A percentile compares a stretch with the other conserved stretches of the same genome.
Conservation (phyloP, 2,888 invertebrate genomes). For the Drosophila pseudotakahashii region DNA sequence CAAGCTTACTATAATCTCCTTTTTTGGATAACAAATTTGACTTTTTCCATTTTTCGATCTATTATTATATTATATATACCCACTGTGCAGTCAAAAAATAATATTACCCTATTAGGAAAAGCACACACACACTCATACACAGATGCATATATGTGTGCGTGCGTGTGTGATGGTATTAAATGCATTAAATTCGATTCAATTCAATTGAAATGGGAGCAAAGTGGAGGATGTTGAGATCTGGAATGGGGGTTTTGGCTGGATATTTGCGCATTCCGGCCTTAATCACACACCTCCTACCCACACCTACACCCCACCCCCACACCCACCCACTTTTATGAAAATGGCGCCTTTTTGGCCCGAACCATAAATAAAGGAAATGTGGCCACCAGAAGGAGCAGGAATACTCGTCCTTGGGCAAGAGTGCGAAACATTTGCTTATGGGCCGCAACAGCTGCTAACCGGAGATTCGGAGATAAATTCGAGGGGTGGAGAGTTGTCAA, state of each 20-base stretch:
- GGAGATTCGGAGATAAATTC: constrained; percentile 15
- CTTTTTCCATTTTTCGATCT: no score
- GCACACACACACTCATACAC: background rate
- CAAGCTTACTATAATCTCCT: no score
- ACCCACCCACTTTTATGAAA: constrained; percentile 34
- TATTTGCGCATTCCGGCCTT: constrained; percentile 41
- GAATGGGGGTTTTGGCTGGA: background rate
- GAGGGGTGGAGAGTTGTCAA: constrained; percentile 29
- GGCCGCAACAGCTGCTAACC: constrained; percentile 70
- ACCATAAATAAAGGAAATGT: constrained; percentile 55
- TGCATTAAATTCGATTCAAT: constrained; percentile 58
- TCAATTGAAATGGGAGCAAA: constrained; percentile 64
- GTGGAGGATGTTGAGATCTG: constrained; percentile 1
- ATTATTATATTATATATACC: background rate
- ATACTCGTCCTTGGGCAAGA: constrained; percentile 6
- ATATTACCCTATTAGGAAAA: constrained; percentile 19
- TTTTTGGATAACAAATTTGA: no score
- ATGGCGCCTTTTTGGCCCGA: constrained; percentile 60
- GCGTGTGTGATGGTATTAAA: constrained; percentile 10
- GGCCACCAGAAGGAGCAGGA: constrained; percentile 20
- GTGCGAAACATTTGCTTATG: constrained; percentile 25
- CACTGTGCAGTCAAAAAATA: constrained; percentile 21
- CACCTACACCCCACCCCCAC: background rate
- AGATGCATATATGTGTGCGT: constrained; percentile 4
- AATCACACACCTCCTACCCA: constrained; percentile 59